Percentiles rank a stretch among this genome's conserved stretches.
Conservation (phyloP, 2,888 invertebrate species). For the Lissocephala sabroskyi region DNA sequence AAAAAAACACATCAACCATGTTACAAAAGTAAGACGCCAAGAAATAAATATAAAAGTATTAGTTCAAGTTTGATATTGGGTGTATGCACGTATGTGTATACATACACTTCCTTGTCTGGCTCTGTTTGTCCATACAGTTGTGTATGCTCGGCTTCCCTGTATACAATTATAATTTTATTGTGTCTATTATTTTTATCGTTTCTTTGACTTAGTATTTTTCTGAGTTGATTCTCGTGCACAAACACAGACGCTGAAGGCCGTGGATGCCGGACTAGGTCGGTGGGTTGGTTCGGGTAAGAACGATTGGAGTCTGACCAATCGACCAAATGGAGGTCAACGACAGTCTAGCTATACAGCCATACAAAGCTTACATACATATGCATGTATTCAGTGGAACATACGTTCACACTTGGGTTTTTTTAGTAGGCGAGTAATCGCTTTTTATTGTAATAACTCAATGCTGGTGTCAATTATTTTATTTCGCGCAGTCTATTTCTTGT, state of each 20-base stretch:
- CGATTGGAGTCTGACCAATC: conserved; percentile 28
- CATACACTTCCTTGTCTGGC: conserved; percentile 18
- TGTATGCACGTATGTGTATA: conserved; percentile 16
- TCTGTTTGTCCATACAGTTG: conserved; percentile 2
- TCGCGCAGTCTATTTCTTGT: too few species aligned
- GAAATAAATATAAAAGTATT: conserved; percentile 66
- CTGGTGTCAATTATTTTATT: too few species aligned
- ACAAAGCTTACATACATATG: background rate
- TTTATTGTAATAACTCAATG: too few species aligned
- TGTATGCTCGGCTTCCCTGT: conserved; percentile 45
- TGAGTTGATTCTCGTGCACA: conserved; percentile 33
- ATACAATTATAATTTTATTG: conserved; percentile 69
- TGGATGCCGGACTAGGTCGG: conserved; percentile 28
- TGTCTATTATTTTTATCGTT: conserved; percentile 68
- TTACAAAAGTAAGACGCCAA: conserved; percentile 44
- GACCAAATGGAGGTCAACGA: conserved; percentile 69
- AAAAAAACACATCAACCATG: conserved; percentile 38
- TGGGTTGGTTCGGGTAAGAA: conserved; percentile 1
- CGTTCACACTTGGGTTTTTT: too few species aligned
- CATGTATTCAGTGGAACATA: too few species aligned
- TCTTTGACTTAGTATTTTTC: conserved; percentile 50
- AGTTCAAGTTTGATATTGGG: conserved; percentile 49
- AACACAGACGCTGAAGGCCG: conserved; percentile 25
- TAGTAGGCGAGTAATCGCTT: too few species aligned
- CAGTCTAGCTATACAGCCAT: conserved; percentile 46